Conservation (phyloP, 2,797 vertebrate species). For the Triplophysa bombifrons region DNA sequence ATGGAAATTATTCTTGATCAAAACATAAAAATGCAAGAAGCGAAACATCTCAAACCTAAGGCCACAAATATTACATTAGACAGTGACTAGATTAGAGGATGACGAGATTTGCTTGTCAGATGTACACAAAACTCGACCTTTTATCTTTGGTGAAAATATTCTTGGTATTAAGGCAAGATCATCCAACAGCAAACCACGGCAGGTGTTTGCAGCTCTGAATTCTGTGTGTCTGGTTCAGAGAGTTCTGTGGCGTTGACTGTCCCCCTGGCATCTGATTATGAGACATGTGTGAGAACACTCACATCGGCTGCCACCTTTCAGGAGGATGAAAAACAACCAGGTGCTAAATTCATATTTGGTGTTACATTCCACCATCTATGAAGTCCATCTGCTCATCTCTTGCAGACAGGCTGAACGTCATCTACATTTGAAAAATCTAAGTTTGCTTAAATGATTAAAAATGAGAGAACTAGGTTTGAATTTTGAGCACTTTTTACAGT, state of each 20-base stretch:
- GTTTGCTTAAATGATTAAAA: background rate
- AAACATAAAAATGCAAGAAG: background rate
- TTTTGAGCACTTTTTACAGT: too few species aligned
- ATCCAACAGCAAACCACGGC: conserved; percentile 1
- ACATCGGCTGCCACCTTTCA: conserved; percentile 60
- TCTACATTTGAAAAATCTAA: conserved; percentile 35
- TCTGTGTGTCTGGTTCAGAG: conserved; percentile 22
- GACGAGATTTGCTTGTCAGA: background rate
- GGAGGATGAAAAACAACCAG: conserved; percentile 65
- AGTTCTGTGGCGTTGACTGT: conserved; percentile 37
- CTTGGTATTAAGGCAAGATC: background rate
- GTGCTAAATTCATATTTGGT: conserved; percentile 75
- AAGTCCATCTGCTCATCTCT: conserved; percentile 73
- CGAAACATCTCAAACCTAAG: background rate
- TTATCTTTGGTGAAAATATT: background rate
- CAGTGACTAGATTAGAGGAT: too few species aligned
- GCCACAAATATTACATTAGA: background rate
- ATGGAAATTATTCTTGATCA: background rate
- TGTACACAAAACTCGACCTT: background rate
- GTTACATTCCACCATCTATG: conserved; percentile 69
- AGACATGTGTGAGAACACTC: conserved; percentile 67
- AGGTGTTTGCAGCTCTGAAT: background rate
- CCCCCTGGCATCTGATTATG: conserved; percentile 62
- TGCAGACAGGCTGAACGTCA: conserved; percentile 62
- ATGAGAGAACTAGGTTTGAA: background rate